Percentiles rank a stretch among this genome's conserved stretches.
These are phyloP conservation scores for Callithrix jacchus DNA, from an alignment of 2,113 vertebrate genomes.

Conservation along the genomic window DNA sequence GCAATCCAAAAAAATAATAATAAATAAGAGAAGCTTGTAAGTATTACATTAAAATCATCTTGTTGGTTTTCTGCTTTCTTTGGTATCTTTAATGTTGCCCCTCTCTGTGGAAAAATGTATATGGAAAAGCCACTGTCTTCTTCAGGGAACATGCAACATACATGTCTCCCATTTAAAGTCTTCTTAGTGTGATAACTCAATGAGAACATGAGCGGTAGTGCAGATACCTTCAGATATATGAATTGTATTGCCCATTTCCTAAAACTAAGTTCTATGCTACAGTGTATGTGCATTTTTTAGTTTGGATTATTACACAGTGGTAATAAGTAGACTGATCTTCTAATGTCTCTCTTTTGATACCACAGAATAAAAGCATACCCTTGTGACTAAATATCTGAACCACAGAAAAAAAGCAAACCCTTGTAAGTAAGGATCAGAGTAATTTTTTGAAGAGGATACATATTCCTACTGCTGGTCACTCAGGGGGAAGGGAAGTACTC, in stretches of 20 bases:
- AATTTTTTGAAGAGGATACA: not conserved
- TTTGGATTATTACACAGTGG: not conserved
- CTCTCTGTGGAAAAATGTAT: not conserved
- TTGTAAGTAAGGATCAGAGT: not conserved
- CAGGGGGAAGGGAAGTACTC: not conserved
- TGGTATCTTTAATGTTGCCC: not conserved
- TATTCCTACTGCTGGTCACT: not conserved
- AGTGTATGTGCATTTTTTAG: not conserved
- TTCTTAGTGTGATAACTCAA: not conserved
- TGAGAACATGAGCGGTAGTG: not conserved
- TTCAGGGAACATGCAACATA: not conserved
- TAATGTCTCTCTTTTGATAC: not conserved
- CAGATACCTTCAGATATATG: not conserved
- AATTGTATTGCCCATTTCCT: not conserved
- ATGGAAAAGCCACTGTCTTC: not conserved
- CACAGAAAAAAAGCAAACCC: not conserved
- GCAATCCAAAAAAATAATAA: not conserved
- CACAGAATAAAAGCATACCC: not conserved
- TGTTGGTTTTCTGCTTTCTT: not conserved
- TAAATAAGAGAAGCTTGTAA: not conserved
- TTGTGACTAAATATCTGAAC: not conserved
- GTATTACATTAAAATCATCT: not conserved
- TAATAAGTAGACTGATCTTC: not conserved
- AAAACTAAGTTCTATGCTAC: not conserved
- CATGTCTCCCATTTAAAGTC: not conserved